A percentile compares a stretch with the other conserved stretches of the same genome.
Evolutionary conservation across 2,797 vertebrate genomes (phyloP).

Genomic region (Gallinago stenura): DNA sequence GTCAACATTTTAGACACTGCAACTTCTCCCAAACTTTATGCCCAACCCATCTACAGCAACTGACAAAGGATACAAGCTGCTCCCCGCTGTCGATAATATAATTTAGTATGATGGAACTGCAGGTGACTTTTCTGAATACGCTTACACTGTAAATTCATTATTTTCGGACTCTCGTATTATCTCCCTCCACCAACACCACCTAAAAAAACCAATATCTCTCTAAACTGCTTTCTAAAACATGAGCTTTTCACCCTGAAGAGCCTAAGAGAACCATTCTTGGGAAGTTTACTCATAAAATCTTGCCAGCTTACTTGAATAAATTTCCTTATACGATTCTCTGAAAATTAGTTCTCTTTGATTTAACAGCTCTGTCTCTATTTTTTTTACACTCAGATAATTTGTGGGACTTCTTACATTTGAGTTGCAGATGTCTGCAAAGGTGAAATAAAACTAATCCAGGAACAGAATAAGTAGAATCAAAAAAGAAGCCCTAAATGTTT

Average conservation of each 20-base stretch:
- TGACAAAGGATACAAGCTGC: background rate
- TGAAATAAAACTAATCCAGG: background rate
- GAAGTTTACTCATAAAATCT: background rate
- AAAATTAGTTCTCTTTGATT: conserved; percentile 25
- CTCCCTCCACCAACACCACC: background rate
- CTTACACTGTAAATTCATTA: background rate
- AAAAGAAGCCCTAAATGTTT: background rate
- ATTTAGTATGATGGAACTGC: background rate
- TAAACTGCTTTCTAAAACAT: background rate
- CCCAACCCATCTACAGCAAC: background rate
- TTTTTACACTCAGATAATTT: background rate
- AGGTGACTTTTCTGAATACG: background rate
- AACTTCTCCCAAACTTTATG: background rate
- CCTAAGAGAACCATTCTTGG: background rate
- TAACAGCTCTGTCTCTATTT: background rate
- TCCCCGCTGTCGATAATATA: background rate
- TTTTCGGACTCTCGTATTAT: background rate
- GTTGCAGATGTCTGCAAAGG: background rate
- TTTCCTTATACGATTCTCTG: background rate
- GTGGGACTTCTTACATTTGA: background rate
- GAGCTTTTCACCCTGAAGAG: background rate
- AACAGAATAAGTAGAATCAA: background rate
- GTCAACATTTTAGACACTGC: background rate
- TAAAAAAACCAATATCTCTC: background rate
- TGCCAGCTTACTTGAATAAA: background rate